These are phyloP conservation scores for Sebastes fasciatus DNA, from an alignment of 2,113 vertebrate species.

Conservation along the genomic window DNA sequence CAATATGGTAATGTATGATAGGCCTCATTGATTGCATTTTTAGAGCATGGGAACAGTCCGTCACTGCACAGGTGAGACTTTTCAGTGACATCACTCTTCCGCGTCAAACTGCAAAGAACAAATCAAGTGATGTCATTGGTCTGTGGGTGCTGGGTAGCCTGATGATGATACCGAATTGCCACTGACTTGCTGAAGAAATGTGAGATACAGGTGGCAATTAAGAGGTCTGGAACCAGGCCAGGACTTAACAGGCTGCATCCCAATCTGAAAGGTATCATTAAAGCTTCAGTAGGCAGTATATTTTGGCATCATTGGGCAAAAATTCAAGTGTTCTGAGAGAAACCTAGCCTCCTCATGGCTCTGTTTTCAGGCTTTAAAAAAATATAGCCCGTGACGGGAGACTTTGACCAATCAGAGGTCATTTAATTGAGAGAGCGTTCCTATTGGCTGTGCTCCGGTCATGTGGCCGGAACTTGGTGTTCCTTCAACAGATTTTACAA, in stretches of 20 bases:
- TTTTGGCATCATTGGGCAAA: too few relatives aligned
- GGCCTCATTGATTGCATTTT: slow-evolving; percentile 4
- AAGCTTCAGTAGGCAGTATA: too few relatives aligned
- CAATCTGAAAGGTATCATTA: neutral
- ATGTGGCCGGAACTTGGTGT: too few relatives aligned
- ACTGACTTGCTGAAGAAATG: neutral
- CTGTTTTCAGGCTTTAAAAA: too few relatives aligned
- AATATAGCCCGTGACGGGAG: too few relatives aligned
- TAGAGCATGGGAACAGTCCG: neutral
- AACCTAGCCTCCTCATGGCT: too few relatives aligned
- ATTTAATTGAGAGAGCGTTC: too few relatives aligned
- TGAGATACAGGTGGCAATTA: neutral
- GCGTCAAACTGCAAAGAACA: neutral
- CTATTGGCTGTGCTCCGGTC: too few relatives aligned
- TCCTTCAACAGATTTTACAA: too few relatives aligned
- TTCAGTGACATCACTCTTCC: neutral
- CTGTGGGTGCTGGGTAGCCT: neutral
- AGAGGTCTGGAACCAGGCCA: neutral
- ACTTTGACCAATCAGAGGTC: too few relatives aligned
- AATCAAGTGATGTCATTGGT: neutral
- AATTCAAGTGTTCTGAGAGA: too few relatives aligned
- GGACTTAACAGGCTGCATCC: neutral
- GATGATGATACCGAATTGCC: neutral
- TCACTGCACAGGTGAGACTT: neutral
- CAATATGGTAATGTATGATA: slow-evolving; percentile 6